Evolutionary conservation across 2,888 invertebrate species (phyloP), one percentile per base, ranked within the genome.

Genomic region (Hemicrepidius hirtus): DNA sequence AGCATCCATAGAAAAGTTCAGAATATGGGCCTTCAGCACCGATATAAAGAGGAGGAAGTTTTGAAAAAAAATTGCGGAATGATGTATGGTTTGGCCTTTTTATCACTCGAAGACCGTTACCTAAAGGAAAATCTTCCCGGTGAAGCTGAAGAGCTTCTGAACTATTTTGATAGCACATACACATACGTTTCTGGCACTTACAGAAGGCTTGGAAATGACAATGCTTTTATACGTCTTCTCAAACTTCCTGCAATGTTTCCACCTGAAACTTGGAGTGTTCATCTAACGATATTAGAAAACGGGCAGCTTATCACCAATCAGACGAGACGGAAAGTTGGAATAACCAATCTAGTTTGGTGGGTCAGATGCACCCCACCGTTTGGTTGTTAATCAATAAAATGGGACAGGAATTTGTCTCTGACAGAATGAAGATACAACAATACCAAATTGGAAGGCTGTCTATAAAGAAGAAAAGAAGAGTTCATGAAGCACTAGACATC

Each of bases 171-270:
- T 28, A 21, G 1, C n/a, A 53, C 53, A 13, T 53, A 53, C 53
- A n/a, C n/a, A n/a, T n/a, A n/a, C n/a, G 53, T 41, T 41, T 41
- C 49, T 12, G 55, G 55, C 7, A 55, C 55, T n/a, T 55, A 16
- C 13, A 28, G 55, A 32, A 55, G 35, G 32, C 0, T 55, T 1
- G 55, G 28, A 12, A 55, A 55, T 55, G 10, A 28, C 10, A 55
- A 55, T 5, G 35, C 2, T 3, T 13, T 32, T 32, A 9, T 55
- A 28, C n/a, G n/a, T 16, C 13, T 55, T 16, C n/a, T 32, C 13
- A 55, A 49, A 1, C 7, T 20, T 49, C 1, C 21, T 21, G 20
- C 20, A 24, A 21, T 44, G 21, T 62, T 62, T 24, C 41, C 62
- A n/a, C 41, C 16, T 12, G 41, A 40, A 12, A n/a, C 21, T 2